Evolutionary conservation across 2,797 vertebrate genomes (phyloP), one percentile per base, ranked within the genome.

Genomic region (Australoheros facetus): DNA sequence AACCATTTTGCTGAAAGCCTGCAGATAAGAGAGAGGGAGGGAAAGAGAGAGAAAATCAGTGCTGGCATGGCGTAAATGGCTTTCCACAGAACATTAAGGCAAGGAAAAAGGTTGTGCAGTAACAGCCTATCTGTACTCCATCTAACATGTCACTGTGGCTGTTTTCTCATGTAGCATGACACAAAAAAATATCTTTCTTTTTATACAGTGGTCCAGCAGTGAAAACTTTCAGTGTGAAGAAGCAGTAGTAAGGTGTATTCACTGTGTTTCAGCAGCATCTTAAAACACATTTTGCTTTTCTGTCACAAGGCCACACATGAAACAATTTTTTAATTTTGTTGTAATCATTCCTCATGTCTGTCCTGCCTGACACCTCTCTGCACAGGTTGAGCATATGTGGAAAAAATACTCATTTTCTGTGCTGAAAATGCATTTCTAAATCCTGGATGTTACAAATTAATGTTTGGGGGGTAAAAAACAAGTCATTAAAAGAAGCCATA

Each of bases 1-100:
- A 69, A 8, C 64, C 45, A 51, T 51, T 69, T 69, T 30, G 26
- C 64, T 69, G 51, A 69, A 69, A 69, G 64, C 64, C 64, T 69
- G 64, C 42, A 13, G 26, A n/a, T 51, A 30, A 69, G 45, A 51
- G 42, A 30, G 64, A 17, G 17, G 17, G 42, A 26, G 51, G 42
- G 1, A 48, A 30, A 19, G 16, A 30, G 62, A 28, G 39, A 30
- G 19, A 12, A 37, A 66, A 51, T 3, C 42, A 48, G 64, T 30
- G 64, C 42, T 69, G 64, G 64, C 26, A 30, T 51, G 42, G 26
- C 11, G 2, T 12, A 51, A 66, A 51, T 69, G 62, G 62, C 19
- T 69, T 51, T 69, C 26, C 42, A 51, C 62, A 51, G 62, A 48
- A 51, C 42, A 48, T 51, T 17, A 51, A 69, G 42, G 26, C 45